Conservation (phyloP, 2,797 vertebrate genomes). For the Bucorvus abyssinicus region DNA sequence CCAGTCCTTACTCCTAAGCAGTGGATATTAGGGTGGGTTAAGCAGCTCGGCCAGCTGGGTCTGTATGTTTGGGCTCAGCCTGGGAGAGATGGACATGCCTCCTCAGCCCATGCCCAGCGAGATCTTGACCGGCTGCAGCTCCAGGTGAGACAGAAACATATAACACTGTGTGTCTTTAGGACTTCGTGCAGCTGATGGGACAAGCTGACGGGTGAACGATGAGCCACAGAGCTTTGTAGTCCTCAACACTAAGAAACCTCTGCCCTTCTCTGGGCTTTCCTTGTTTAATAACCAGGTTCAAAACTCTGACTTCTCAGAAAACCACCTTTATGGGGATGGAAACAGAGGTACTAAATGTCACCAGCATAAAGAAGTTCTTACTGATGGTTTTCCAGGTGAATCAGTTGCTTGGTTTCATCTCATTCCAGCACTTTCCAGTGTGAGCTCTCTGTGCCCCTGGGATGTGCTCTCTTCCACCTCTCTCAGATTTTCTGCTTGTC, state of each 20-base stretch:
- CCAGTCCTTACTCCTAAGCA: not conserved
- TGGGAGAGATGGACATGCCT: not conserved
- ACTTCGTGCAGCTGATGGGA: not conserved
- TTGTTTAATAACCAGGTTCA: not conserved
- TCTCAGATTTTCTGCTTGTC: not conserved
- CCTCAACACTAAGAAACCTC: not conserved
- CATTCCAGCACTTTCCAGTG: not conserved
- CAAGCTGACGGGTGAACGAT: not conserved
- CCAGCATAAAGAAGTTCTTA: not conserved
- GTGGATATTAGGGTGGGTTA: not conserved
- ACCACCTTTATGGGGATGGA: not conserved
- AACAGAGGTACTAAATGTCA: not conserved
- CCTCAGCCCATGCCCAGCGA: not conserved
- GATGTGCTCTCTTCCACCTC: not conserved
- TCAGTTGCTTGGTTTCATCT: not conserved
- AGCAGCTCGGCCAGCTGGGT: not conserved
- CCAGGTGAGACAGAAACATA: not conserved
- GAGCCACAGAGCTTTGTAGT: not conserved
- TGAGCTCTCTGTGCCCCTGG: not conserved
- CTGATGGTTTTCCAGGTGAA: not conserved
- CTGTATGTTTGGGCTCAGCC: not conserved
- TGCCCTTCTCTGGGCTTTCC: not conserved
- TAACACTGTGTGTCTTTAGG: not conserved
- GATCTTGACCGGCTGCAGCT: not conserved
- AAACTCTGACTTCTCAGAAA: not conserved